phyloP scores from a whole-genome alignment of 2,888 invertebrate genomes.

The Nephrotoma flavescens region DNA sequence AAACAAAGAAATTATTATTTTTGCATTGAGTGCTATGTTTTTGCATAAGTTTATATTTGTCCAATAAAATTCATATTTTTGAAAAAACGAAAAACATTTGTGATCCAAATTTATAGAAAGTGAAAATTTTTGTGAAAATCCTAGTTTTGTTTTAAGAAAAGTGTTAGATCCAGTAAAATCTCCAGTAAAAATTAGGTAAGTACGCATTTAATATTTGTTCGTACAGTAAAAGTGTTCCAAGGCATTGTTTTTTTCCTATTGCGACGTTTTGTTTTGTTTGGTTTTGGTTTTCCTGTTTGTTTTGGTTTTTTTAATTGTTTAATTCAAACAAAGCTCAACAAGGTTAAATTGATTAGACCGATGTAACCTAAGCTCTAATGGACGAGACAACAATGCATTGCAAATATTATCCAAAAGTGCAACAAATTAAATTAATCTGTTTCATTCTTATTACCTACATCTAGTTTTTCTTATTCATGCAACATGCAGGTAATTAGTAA shows the following conservation, averaged over 20 bases:
- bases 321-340: neutral
- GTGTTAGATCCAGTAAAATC: neutral
- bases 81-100: neutral
- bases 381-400: neutral
- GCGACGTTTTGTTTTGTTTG: neutral
- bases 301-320: neutral
- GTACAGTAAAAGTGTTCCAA: neutral
- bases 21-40: neutral
- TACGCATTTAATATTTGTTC: neutral
- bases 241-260: neutral
- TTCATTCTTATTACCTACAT: too few relatives aligned
- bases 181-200: neutral
- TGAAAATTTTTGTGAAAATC: neutral
- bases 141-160: neutral
- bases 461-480: too few relatives aligned
- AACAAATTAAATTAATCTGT: too few relatives aligned
- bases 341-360: neutral
- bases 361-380: neutral
- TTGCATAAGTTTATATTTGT: neutral
- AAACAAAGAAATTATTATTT: neutral
- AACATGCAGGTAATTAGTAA: too few relatives aligned
- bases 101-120: neutral
- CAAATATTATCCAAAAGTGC: neutral
- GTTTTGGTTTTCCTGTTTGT: neutral
- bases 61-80: neutral